phyloP scores from a whole-genome alignment of 2,888 invertebrate genomes.

The Auanema sp. region DNA sequence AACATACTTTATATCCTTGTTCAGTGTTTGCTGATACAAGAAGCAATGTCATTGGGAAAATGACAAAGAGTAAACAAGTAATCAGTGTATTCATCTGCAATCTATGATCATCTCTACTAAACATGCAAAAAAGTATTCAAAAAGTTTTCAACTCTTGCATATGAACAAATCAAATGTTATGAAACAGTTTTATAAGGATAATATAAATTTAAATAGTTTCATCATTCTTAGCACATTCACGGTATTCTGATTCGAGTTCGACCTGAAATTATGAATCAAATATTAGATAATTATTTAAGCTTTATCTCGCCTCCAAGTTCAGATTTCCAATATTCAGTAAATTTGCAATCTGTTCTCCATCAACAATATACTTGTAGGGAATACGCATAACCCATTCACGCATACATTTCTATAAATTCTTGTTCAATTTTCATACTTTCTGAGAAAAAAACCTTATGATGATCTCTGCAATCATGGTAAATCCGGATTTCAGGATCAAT shows the following conservation, averaged over 20 bases:
- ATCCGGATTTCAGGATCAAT: conserved; percentile 62
- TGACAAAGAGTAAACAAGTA: not conserved
- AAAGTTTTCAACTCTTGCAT: too few relatives aligned
- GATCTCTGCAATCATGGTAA: conserved; percentile 60
- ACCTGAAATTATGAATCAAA: conserved; percentile 34
- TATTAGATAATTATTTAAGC: not conserved
- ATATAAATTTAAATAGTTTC: too few relatives aligned
- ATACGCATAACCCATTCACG: conserved; percentile 61
- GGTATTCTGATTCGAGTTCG: conserved; percentile 55
- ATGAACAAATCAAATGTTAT: too few relatives aligned
- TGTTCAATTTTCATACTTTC: conserved; percentile 34
- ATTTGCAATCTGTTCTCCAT: conserved; percentile 30
- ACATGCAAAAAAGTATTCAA: too few relatives aligned
- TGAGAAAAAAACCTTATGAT: too few relatives aligned
- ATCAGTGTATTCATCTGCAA: too few relatives aligned
- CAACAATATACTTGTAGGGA: conserved; percentile 59
- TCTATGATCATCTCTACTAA: too few relatives aligned
- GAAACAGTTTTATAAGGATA: too few relatives aligned
- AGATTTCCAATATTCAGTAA: conserved; percentile 49
- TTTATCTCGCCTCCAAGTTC: conserved; percentile 50
- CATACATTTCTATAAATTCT: conserved; percentile 52
- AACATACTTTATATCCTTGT: conserved; percentile 48
- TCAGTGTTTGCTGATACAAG: conserved; percentile 41
- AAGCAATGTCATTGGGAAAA: not conserved
- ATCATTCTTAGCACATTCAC: conserved; percentile 35